Base-by-base conservation (phyloP, 2,113 vertebrate species). In the Reinhardtius hippoglossoides region DNA sequence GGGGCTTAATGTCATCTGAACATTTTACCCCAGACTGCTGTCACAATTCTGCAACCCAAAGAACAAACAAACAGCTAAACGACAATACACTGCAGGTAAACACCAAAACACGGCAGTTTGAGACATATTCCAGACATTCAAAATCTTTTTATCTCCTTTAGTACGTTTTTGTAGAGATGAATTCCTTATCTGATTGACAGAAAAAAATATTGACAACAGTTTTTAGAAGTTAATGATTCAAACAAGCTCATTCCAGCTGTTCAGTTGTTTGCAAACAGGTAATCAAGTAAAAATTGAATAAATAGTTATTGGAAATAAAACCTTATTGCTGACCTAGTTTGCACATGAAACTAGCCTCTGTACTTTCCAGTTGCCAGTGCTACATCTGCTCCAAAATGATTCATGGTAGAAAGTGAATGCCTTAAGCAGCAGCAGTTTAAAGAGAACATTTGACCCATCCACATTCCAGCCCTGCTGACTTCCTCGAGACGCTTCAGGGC, bases 401-500 rank as follows among this genome's bases (percentile, higher is more conserved):
- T 71, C 26, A 80, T 70, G 18, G n/a, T 5, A 57, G 31, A 78
- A 76, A 82, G 48, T 26, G 54, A 71, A 81, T 5, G 69, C 54
- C 67, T 42, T 7, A 31, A 68, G 73, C 58, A 78, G 67, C 52
- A 56, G 31, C 1, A 5, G 66, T 52, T 58, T 80, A 50, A 2
- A 31, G 35, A 23, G 59, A 57, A 77, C 62, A 83, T 77, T 78
- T n/a, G 14, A 65, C 71, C 54, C 64, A 31, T 74, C 52, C 50
- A 78, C 78, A 91, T 91, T 91, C 88, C 90, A 72, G 42, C 64
- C 18, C 71, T 61, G 40, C 62, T 2, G 59, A 74, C 74, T 74
- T 82, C 76, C 78, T 86, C 60, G 23, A 67, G 44, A 52, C 67
- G 82, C 50, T 54, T 78, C 74, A 12, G 56, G 76, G 74, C 70